Conservation (phyloP, 2,113 vertebrate species). For the Drymodes brunneopygia region DNA sequence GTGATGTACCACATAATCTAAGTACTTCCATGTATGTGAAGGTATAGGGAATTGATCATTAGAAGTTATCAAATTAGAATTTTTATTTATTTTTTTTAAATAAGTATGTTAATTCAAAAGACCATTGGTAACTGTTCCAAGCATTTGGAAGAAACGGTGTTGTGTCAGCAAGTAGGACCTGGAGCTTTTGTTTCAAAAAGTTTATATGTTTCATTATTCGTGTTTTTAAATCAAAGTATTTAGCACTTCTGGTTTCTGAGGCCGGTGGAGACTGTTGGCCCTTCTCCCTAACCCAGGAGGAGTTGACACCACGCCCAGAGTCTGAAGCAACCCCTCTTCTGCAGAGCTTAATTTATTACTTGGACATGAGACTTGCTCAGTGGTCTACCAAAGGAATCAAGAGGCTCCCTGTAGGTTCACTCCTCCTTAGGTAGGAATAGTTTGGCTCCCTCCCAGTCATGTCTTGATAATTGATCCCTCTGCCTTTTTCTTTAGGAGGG, state of each 20-base stretch:
- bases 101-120: neutral
- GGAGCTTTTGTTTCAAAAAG: neutral
- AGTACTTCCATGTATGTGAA: neutral
- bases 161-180: neutral
- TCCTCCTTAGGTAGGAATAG: slow-evolving; percentile 17
- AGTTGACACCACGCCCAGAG: slow-evolving; percentile 34
- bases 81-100: neutral
- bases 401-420: slow-evolving; percentile 23
- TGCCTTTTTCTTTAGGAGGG: neutral
- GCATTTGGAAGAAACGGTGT: neutral
- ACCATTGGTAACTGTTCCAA: neutral
- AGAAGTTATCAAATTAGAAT: neutral
- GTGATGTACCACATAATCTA: neutral
- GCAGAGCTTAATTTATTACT: slow-evolving; percentile 16
- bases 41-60: neutral
- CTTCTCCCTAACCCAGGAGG: slow-evolving; percentile 1
- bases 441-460: neutral
- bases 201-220: neutral
- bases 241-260: neutral
- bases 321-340: slow-evolving; percentile 5
- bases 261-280: neutral
- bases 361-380: neutral
- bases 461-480: neutral
- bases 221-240: neutral
- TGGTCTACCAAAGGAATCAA: neutral